Conservation (phyloP, 2,113 vertebrate genomes). For the Tangachromis dhanisi region DNA sequence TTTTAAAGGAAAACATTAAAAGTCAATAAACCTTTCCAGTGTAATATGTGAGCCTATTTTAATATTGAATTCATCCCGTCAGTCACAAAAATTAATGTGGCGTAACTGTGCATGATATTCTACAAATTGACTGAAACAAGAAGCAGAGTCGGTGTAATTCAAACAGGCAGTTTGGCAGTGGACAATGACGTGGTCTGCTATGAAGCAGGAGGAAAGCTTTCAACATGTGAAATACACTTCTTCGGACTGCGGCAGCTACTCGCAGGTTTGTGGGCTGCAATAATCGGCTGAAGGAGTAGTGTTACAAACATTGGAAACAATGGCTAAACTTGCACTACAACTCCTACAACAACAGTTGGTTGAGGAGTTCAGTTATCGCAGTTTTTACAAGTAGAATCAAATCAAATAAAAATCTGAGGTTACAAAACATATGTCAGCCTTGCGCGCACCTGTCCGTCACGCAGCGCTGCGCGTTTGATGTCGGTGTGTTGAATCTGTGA, state of each 20-base stretch:
- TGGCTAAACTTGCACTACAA: background rate
- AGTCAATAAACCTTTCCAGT: background rate
- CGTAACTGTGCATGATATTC: background rate
- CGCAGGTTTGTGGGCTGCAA: background rate
- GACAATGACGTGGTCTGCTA: background rate
- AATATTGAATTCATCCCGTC: background rate
- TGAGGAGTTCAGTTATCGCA: background rate
- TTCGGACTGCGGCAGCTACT: background rate
- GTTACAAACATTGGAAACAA: background rate
- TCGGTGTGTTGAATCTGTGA: background rate
- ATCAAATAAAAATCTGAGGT: background rate
- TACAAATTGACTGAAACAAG: constrained; percentile 19
- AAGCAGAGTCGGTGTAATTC: background rate
- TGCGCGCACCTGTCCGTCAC: background rate
- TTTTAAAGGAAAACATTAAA: background rate
- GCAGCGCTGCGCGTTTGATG: background rate
- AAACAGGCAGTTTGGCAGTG: constrained; percentile 13
- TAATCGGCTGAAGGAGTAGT: background rate
- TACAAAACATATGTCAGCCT: background rate
- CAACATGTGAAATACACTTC: background rate
- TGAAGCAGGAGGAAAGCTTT: background rate
- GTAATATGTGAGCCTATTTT: background rate
- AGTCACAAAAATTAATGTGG: constrained; percentile 21
- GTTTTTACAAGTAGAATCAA: background rate
- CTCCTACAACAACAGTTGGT: background rate